Evolutionary conservation across 92 coral and sea anemone genomes (phyloP).

Genomic region (Paramuricea clavata): DNA sequence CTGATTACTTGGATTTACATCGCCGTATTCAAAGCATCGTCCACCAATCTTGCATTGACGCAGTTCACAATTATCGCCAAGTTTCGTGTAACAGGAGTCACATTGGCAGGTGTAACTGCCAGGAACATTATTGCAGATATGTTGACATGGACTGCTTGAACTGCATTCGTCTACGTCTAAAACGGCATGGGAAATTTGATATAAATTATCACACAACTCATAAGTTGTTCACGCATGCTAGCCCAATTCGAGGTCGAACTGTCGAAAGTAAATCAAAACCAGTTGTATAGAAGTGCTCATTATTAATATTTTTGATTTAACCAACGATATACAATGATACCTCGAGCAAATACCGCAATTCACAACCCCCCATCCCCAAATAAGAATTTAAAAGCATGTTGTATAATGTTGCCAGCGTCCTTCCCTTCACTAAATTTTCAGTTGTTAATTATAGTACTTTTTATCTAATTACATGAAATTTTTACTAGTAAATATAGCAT

Average conservation of each 20-base stretch:
- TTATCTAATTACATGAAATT: too few relatives aligned
- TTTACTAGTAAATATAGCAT: too few relatives aligned
- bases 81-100: slow-evolving; percentile 75
- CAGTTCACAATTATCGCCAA: slow-evolving; percentile 70
- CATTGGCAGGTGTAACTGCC: slow-evolving; percentile 85
- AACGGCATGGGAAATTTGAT: not conserved
- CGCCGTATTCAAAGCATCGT: slow-evolving; percentile 65
- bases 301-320: too few relatives aligned
- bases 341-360: too few relatives aligned
- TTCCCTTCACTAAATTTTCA: too few relatives aligned
- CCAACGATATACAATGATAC: too few relatives aligned
- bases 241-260: not conserved
- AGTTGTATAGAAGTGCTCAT: too few relatives aligned
- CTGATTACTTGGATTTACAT: slow-evolving; percentile 69
- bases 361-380: too few relatives aligned
- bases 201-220: not conserved
- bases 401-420: too few relatives aligned
- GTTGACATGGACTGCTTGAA: slow-evolving; percentile 72
- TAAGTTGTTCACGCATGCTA: too few relatives aligned
- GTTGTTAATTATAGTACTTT: too few relatives aligned
- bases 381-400: too few relatives aligned
- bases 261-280: not conserved
- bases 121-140: slow-evolving; percentile 72
- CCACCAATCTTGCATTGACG: slow-evolving; percentile 70
- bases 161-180: slow-evolving; percentile 80